Conservation (phyloP, 2,888 invertebrate species). For the Ormyrus labotus region DNA sequence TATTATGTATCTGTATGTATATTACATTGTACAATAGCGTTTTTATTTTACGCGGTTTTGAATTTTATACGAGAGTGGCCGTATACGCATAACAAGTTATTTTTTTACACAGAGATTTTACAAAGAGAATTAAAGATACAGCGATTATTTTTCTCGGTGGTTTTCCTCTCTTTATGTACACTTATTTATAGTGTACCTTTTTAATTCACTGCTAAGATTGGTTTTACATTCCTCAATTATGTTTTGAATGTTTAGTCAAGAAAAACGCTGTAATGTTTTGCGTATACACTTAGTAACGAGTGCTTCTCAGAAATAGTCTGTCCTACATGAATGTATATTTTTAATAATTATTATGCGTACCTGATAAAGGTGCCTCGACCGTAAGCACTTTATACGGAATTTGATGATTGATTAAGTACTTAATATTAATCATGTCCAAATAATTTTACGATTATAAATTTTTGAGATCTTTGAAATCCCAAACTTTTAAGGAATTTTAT, state of each 20-base stretch:
- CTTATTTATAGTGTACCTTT: not conserved
- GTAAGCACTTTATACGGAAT: constrained; percentile 25
- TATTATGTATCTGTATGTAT: constrained; percentile 33
- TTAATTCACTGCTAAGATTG: constrained; percentile 1
- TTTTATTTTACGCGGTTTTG: constrained; percentile 47
- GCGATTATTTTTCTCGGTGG: constrained; percentile 28
- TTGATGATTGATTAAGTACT: constrained; percentile 45
- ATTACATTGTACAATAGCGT: constrained; percentile 33
- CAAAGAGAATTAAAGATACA: not conserved
- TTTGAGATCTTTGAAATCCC: constrained; percentile 18
- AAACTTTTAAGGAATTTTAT: constrained; percentile 20
- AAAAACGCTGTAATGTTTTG: constrained; percentile 26
- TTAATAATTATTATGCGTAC: constrained; percentile 47
- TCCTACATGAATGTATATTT: constrained; percentile 17
- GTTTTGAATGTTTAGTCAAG: constrained; percentile 29
- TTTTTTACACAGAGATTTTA: constrained; percentile 34
- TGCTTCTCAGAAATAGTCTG: constrained; percentile 25
- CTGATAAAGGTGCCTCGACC: constrained; percentile 41
- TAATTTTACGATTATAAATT: constrained; percentile 31
- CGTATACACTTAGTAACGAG: constrained; percentile 1
- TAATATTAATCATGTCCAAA: constrained; percentile 37
- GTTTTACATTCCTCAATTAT: constrained; percentile 34
- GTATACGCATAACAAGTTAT: constrained; percentile 12
- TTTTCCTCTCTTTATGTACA: not conserved
- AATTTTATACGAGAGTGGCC: constrained; percentile 35